A percentile compares a stretch with the other conserved stretches of the same genome.
Evolutionary conservation across 2,797 vertebrate genomes (phyloP).

Genomic region (Enoplosus armatus): DNA sequence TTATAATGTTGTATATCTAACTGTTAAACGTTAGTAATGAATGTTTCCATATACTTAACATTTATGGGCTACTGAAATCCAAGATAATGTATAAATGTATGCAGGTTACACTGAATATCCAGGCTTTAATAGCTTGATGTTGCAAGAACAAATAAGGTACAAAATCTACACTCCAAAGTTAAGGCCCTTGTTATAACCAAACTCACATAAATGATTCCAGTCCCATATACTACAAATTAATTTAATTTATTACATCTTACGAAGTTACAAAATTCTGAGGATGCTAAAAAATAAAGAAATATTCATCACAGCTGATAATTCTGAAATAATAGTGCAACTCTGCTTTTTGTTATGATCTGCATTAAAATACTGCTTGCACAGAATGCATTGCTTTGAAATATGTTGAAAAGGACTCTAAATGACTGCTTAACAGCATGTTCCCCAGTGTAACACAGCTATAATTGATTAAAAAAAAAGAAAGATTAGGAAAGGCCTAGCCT

Average conservation of each 20-base stretch:
- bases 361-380: background rate
- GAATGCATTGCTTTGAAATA: constrained; percentile 1
- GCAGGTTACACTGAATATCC: background rate
- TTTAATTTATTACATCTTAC: background rate
- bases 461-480: constrained; percentile 8
- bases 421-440: background rate
- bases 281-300: background rate
- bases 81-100: background rate
- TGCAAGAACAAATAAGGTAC: background rate
- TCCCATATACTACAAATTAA: background rate
- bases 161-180: background rate
- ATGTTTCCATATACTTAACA: background rate
- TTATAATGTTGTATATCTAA: background rate
- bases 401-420: constrained; percentile 3
- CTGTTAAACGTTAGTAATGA: background rate
- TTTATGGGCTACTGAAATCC: background rate
- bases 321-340: background rate
- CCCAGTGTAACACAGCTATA: background rate
- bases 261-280: background rate
- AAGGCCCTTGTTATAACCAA: background rate
- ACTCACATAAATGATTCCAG: background rate
- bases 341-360: background rate
- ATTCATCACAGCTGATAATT: background rate
- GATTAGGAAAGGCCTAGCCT: constrained; percentile 9
- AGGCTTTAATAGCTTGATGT: background rate